Evolutionary conservation across 2,113 vertebrate genomes (phyloP).

Genomic region (Egretta garzetta): DNA sequence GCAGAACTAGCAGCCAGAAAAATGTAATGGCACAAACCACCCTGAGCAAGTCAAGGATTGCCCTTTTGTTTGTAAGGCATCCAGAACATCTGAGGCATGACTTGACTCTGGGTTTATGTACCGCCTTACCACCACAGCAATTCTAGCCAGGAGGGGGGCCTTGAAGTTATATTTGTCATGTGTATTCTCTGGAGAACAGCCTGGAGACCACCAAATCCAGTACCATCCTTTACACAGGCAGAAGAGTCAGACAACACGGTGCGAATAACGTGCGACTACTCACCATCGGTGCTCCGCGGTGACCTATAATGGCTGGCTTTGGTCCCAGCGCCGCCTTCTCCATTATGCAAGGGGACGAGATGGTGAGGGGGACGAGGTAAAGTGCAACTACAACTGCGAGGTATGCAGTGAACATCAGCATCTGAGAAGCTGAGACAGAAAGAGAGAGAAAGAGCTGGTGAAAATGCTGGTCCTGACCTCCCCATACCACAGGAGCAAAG

Average conservation of each 20-base stretch:
- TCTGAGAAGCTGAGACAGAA: constrained; percentile 81
- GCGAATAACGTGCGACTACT: neutral
- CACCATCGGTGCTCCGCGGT: constrained; percentile 93
- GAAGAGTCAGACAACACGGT: neutral
- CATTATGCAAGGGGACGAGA: constrained; percentile 96
- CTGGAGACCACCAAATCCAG: neutral
- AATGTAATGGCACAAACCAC: neutral
- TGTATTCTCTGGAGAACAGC: neutral
- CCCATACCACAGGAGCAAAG: fast-evolving
- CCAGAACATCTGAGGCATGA: no score
- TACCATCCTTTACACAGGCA: neutral
- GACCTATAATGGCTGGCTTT: constrained; percentile 86
- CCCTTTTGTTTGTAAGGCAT: neutral
- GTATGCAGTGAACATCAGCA: constrained; percentile 82
- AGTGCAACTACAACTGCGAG: constrained; percentile 81
- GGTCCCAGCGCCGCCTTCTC: constrained; percentile 82
- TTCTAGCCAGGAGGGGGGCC: neutral
- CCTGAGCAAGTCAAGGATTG: neutral
- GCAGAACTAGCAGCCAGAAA: neutral
- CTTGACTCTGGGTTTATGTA: neutral
- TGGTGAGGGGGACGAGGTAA: constrained; percentile 87
- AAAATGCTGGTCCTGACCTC: neutral
- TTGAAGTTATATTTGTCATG: neutral
- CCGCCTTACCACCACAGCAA: neutral
- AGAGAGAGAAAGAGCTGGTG: neutral